Evolutionary conservation across 2,888 invertebrate species (phyloP).

Genomic region (Choristoneura rosaceana): DNA sequence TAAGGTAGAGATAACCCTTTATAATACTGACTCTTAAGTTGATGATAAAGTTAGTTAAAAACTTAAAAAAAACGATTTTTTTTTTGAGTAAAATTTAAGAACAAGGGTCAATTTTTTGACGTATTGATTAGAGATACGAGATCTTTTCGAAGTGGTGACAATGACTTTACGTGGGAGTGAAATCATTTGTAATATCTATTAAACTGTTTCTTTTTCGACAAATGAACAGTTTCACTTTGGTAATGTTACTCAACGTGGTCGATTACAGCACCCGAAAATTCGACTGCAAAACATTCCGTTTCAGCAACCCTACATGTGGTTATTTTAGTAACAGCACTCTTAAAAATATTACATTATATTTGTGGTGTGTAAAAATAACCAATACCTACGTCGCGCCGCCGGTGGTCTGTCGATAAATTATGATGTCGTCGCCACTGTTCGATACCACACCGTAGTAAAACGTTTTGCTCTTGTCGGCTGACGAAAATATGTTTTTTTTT

Average conservation of each 20-base stretch:
- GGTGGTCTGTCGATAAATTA: conserved; percentile 30
- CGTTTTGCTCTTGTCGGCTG: conserved; percentile 28
- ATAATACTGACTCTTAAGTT: too few species aligned
- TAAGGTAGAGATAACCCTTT: too few species aligned
- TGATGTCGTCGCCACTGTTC: conserved; percentile 20
- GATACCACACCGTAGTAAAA: conserved; percentile 16
- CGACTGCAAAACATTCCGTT: not conserved
- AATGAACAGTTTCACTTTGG: too few species aligned
- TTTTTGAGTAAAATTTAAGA: too few species aligned
- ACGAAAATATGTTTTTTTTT: not conserved
- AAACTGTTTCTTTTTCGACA: too few species aligned
- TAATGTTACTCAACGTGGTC: not conserved
- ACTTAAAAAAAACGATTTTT: too few species aligned
- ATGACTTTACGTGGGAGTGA: too few species aligned
- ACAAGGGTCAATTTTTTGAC: too few species aligned
- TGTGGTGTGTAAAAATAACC: conserved; percentile 16
- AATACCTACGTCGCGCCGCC: conserved; percentile 14
- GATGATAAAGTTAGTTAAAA: too few species aligned
- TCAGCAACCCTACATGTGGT: not conserved
- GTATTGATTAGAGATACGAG: too few species aligned
- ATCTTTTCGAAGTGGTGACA: too few species aligned
- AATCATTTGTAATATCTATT: too few species aligned
- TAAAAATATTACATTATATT: conserved; percentile 21
- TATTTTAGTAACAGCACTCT: not conserved
- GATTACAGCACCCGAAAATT: not conserved